Conservation (phyloP, 2,113 vertebrate species). For the Etia nguti region DNA sequence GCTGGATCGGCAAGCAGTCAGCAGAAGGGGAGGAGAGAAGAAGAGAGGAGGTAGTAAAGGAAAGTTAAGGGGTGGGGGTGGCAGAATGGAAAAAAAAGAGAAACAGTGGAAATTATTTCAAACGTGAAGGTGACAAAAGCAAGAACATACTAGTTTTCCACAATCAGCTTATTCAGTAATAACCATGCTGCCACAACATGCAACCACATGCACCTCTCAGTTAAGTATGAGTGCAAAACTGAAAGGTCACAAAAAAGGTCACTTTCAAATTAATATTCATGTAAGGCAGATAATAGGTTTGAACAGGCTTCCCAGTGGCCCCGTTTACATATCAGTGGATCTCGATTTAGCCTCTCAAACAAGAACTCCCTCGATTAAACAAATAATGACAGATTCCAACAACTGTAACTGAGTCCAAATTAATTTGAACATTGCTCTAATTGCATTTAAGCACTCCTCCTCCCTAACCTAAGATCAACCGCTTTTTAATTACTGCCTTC, state of each 20-base stretch:
- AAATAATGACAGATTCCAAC: constrained; percentile 72
- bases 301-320: constrained; percentile 28
- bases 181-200: not conserved
- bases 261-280: constrained; percentile 62
- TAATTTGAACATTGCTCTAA: constrained; percentile 71
- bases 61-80: not conserved
- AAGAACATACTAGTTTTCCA: not conserved
- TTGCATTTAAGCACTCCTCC: constrained; percentile 74
- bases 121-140: constrained; percentile 2
- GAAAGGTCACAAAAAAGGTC: constrained; percentile 45
- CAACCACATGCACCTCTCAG: not conserved
- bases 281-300: constrained; percentile 29
- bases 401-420: constrained; percentile 73
- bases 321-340: constrained; percentile 49
- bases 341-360: constrained; percentile 64
- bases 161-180: not conserved
- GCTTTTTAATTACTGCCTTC: constrained; percentile 71
- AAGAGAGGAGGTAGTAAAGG: not conserved
- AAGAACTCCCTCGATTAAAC: constrained; percentile 72
- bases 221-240: not conserved
- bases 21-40: not conserved
- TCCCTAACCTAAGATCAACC: constrained; percentile 67
- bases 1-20: constrained; percentile 31
- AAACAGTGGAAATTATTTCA: constrained; percentile 31
- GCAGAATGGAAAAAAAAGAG: not conserved